These are phyloP conservation scores for Papilio polyxenes DNA, from an alignment of 1,140 invertebrate genomes.

Conservation along the genomic window DNA sequence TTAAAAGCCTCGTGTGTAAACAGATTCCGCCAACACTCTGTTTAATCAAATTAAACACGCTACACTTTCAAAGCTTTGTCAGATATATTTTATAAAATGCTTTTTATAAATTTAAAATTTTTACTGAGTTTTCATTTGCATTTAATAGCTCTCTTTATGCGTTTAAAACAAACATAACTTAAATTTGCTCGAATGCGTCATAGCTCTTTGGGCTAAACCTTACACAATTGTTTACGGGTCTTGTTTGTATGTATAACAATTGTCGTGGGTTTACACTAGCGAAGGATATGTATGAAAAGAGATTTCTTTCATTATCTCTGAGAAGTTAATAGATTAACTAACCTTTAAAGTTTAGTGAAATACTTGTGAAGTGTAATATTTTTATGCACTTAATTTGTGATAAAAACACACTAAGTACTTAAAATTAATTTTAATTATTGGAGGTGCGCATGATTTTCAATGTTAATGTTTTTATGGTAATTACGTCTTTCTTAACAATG, in stretches of 20 bases:
- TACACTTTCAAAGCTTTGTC: neutral
- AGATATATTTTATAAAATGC: neutral
- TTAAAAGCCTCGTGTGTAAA: neutral
- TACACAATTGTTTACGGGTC: no score
- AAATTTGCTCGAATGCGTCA: no score
- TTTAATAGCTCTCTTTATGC: neutral
- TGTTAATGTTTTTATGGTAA: constrained; percentile 5
- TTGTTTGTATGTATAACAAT: no score
- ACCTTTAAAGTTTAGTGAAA: no score
- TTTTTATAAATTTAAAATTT: neutral
- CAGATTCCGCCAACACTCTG: neutral
- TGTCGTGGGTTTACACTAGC: no score
- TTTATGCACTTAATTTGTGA: no score
- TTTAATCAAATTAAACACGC: neutral
- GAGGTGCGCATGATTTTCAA: neutral
- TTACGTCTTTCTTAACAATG: constrained; percentile 24
- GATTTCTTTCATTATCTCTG: no score
- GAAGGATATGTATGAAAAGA: no score
- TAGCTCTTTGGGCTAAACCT: no score
- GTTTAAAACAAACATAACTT: no score
- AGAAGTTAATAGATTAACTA: no score
- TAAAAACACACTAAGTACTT: neutral
- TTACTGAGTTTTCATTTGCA: neutral
- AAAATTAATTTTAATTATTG: constrained; percentile 5
- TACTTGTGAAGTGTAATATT: neutral